These are phyloP conservation scores for Polyodon spathula DNA, from an alignment of 2,113 vertebrate species.

Conservation along the genomic window DNA sequence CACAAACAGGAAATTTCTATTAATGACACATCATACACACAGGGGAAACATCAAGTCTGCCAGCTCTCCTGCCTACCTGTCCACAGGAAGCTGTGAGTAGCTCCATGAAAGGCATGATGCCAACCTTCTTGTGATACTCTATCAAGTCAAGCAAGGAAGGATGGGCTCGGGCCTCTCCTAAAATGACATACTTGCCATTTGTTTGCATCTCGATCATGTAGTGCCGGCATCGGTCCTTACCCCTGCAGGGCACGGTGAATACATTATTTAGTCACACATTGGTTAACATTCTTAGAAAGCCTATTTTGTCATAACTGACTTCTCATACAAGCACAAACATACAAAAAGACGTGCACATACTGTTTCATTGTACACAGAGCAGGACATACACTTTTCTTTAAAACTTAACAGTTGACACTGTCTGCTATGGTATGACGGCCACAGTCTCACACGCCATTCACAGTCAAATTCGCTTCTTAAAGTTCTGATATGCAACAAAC, in stretches of 20 bases:
- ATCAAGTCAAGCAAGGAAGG: conserved; percentile 44
- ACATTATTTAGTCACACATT: not conserved
- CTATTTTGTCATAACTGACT: too few relatives aligned
- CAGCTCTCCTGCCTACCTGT: conserved; percentile 36
- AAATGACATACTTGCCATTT: conserved; percentile 54
- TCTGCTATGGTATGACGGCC: too few relatives aligned
- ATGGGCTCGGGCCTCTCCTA: conserved; percentile 55
- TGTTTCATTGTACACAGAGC: too few relatives aligned
- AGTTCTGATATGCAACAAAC: too few relatives aligned
- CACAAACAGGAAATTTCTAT: not conserved
- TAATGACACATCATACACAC: not conserved
- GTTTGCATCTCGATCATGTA: conserved; percentile 59
- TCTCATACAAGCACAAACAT: too few relatives aligned
- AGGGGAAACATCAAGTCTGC: not conserved
- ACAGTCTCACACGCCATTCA: too few relatives aligned
- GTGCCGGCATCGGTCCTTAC: conserved; percentile 43
- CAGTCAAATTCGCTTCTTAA: too few relatives aligned
- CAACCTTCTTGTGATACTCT: conserved; percentile 40
- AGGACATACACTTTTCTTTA: too few relatives aligned
- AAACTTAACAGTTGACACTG: too few relatives aligned
- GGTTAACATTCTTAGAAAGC: not conserved
- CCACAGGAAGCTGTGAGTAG: conserved; percentile 45
- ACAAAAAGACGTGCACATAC: too few relatives aligned
- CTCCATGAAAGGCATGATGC: conserved; percentile 58
- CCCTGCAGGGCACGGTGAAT: conserved; percentile 29